A percentile compares a stretch with the other conserved stretches of the same genome.
These are phyloP conservation scores for Diplodus puntazzo DNA, from an alignment of 2,797 vertebrate species.

Conservation along the genomic window DNA sequence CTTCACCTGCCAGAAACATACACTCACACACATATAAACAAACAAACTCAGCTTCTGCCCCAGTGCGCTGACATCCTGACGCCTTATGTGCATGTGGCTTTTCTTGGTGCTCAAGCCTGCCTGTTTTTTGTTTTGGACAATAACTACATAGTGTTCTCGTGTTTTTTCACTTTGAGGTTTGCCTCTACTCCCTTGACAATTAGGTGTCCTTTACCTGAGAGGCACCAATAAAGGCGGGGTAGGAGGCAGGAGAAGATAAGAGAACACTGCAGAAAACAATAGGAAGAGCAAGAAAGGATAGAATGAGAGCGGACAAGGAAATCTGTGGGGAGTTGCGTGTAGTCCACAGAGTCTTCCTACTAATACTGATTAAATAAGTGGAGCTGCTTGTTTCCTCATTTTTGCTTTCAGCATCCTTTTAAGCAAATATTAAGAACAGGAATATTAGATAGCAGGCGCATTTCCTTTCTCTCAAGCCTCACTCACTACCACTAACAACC, in stretches of 20 bases:
- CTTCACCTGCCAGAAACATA: slow-evolving; percentile 76
- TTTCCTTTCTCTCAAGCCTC: slow-evolving; percentile 52
- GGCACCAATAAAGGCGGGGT: slow-evolving; percentile 31
- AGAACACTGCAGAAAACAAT: slow-evolving; percentile 11
- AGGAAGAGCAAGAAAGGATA: slow-evolving; percentile 23
- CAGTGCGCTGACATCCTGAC: slow-evolving; percentile 47
- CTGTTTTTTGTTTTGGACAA: slow-evolving; percentile 61
- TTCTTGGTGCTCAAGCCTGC: slow-evolving; percentile 38
- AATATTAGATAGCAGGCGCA: slow-evolving; percentile 36
- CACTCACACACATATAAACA: slow-evolving; percentile 62
- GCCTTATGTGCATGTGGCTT: slow-evolving; percentile 41
- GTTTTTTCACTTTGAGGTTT: slow-evolving; percentile 32
- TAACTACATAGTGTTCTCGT: slow-evolving; percentile 43
- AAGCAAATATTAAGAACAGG: slow-evolving; percentile 35
- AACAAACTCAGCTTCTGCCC: slow-evolving; percentile 57
- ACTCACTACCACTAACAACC: slow-evolving; percentile 57
- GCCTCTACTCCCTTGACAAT: slow-evolving; percentile 61
- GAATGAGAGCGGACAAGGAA: slow-evolving; percentile 20
- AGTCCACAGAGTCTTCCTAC: slow-evolving; percentile 27
- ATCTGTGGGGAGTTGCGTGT: slow-evolving; percentile 30
- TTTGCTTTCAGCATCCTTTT: slow-evolving; percentile 40
- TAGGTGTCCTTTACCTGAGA: slow-evolving; percentile 59
- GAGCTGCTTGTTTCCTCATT: slow-evolving; percentile 31
- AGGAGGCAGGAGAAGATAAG: slow-evolving; percentile 15
- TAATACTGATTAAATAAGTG: slow-evolving; percentile 57